A percentile compares a stretch with the other conserved stretches of the same genome.
These are phyloP conservation scores for Brachylomia viminalis DNA, from an alignment of 2,888 invertebrate species.

Conservation along the genomic window DNA sequence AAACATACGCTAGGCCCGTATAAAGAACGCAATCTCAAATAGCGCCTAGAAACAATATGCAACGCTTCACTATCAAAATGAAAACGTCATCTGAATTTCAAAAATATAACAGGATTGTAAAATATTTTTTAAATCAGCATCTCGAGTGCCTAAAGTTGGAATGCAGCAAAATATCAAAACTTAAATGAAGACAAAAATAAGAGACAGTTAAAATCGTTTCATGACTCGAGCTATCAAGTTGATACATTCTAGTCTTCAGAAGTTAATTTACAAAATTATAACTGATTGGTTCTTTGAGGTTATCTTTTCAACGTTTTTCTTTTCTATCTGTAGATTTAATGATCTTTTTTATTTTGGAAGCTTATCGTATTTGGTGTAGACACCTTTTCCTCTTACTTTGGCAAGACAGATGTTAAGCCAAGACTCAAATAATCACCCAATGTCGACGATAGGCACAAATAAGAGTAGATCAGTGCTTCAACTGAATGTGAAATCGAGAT, in stretches of 20 bases:
- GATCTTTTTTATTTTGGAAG: background rate
- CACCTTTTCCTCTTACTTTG: background rate
- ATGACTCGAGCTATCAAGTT: background rate
- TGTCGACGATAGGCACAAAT: constrained; percentile 51
- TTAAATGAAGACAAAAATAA: background rate
- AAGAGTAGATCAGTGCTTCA: constrained; percentile 73
- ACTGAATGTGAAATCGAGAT: constrained; percentile 88
- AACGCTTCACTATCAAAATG: background rate
- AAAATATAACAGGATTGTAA: background rate
- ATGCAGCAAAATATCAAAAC: constrained; percentile 3
- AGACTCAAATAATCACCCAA: background rate
- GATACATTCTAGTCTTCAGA: background rate
- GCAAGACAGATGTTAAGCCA: background rate
- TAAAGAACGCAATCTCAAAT: constrained; percentile 7
- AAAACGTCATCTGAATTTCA: constrained; percentile 3
- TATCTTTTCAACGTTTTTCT: background rate
- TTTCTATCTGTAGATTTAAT: background rate
- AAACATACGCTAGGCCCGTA: constrained; percentile 18
- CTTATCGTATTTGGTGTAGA: too few relatives aligned
- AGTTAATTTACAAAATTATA: background rate
- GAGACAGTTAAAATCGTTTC: background rate
- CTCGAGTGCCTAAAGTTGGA: background rate
- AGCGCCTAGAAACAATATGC: constrained; percentile 12
- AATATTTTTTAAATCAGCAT: background rate
- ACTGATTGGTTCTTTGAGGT: background rate